Conservation (phyloP, 2,113 vertebrate genomes). For the Taxidea taxus region DNA sequence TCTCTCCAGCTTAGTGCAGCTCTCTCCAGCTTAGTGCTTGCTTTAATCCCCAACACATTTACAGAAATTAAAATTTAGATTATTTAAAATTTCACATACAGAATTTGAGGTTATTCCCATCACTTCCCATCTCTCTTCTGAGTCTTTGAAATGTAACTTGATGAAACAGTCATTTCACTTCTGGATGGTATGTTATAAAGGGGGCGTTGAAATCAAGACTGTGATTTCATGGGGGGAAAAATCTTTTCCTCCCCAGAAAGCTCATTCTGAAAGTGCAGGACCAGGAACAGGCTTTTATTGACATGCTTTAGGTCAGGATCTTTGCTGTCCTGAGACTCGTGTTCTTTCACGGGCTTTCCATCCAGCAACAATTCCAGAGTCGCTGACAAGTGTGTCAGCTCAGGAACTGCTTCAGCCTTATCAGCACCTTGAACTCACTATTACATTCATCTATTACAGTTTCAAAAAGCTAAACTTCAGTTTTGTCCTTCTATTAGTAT, state of each 20-base stretch:
- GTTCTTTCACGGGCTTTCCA: neutral
- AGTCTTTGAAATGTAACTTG: neutral
- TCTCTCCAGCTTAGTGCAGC: neutral
- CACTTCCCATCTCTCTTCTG: neutral
- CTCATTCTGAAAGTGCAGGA: neutral
- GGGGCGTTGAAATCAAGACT: neutral
- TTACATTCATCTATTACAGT: neutral
- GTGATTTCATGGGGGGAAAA: neutral
- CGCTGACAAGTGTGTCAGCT: conserved; percentile 44
- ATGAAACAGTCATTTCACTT: neutral
- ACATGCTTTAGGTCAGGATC: neutral
- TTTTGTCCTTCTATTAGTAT: neutral
- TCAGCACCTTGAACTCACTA: neutral
- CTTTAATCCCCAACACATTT: neutral
- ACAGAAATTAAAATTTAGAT: neutral
- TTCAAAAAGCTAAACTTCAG: neutral
- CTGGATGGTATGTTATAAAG: neutral
- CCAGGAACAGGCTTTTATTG: neutral
- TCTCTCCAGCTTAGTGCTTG: neutral
- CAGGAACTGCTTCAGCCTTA: neutral
- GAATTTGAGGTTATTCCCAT: neutral
- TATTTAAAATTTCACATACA: neutral
- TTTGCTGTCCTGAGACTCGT: neutral
- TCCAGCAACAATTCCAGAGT: neutral
- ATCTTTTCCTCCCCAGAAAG: neutral